Percentiles rank a stretch among this genome's conserved stretches.
Conservation (phyloP, 2,113 vertebrate genomes). For the Megaleporinus macrocephalus region DNA sequence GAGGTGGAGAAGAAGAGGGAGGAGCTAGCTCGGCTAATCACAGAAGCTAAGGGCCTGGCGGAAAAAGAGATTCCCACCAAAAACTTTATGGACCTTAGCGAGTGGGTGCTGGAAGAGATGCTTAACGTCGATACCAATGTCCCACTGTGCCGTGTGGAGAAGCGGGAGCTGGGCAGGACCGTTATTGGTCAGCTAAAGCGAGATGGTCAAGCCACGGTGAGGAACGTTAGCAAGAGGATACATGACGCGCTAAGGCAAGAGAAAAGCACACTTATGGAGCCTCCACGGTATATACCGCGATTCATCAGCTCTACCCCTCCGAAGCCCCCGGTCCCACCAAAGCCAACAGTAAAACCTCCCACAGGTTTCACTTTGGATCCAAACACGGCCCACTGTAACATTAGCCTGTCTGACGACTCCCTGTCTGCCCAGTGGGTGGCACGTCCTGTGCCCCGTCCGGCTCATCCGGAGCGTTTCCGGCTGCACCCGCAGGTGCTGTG, state of each 20-base stretch:
- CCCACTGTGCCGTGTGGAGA: not conserved
- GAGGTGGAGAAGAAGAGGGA: not conserved
- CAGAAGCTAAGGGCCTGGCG: not conserved
- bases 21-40: not conserved
- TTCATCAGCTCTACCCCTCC: not conserved
- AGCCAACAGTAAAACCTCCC: not conserved
- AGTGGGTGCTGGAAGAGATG: not conserved
- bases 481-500: not conserved
- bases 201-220: not conserved
- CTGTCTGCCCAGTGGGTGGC: not conserved
- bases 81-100: not conserved
- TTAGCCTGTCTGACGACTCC: not conserved
- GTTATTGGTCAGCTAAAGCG: not conserved
- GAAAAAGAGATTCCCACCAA: not conserved
- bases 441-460: not conserved
- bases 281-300: not conserved
- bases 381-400: slow-evolving; percentile 3
- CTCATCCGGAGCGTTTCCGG: not conserved
- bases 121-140: not conserved
- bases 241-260: not conserved
- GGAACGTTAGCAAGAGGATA: not conserved
- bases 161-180: not conserved
- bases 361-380: not conserved
- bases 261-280: not conserved
- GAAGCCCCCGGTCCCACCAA: not conserved